Conservation (phyloP, 1,140 invertebrate species). For the Arion vulgaris region DNA sequence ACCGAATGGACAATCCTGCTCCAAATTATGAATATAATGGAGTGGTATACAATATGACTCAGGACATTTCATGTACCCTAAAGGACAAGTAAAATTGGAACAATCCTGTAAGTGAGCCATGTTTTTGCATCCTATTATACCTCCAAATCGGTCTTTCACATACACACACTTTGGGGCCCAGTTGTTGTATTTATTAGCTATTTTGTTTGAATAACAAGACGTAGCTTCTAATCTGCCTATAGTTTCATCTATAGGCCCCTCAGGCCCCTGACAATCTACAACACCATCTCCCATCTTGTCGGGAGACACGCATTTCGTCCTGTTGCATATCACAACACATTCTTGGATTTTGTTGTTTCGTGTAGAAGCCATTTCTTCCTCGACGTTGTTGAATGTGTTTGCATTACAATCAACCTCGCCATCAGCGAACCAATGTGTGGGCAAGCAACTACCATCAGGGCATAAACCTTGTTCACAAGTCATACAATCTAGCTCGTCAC, state of each 20-base stretch:
- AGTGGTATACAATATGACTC: neutral
- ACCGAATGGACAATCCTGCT: neutral
- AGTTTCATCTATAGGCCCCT: conserved; percentile 23
- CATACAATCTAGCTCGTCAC: conserved; percentile 1
- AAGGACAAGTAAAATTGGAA: neutral
- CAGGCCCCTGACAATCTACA: conserved; percentile 6
- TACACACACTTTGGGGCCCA: conserved; percentile 30
- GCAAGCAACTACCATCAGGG: neutral
- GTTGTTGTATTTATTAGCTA: neutral
- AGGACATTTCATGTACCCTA: conserved; percentile 6
- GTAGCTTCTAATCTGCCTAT: neutral
- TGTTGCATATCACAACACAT: conserved; percentile 18
- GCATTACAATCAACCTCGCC: conserved; percentile 24
- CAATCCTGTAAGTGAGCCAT: conserved; percentile 11
- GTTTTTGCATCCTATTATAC: neutral
- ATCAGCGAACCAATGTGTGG: conserved; percentile 24
- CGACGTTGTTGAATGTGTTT: neutral
- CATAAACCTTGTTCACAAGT: neutral
- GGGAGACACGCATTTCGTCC: neutral
- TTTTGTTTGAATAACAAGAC: neutral
- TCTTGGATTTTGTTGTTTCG: neutral
- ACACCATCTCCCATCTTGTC: neutral
- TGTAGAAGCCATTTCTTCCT: neutral
- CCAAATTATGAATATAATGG: neutral
- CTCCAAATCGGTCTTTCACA: conserved; percentile 9